A percentile compares a stretch with the other conserved stretches of the same genome.
These are phyloP conservation scores for Papilio protenor DNA, from an alignment of 2,888 invertebrate genomes.

Conservation along the genomic window DNA sequence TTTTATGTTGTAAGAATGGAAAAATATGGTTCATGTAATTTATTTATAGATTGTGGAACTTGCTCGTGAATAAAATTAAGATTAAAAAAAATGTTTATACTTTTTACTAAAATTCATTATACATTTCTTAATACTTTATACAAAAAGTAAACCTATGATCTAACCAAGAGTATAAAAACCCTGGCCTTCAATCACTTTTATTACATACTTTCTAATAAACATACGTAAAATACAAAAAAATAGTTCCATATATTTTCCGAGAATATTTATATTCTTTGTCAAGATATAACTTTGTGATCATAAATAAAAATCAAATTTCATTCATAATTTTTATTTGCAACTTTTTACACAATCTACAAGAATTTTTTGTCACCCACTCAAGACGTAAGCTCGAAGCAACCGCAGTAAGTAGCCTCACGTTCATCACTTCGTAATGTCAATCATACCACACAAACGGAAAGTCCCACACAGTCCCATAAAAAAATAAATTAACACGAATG, in stretches of 20 bases:
- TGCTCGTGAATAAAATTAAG: constrained; percentile 34
- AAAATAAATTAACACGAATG: constrained; percentile 27
- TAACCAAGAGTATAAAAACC: no score
- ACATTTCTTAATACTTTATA: no score
- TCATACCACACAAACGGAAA: constrained; percentile 12
- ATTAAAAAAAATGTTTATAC: background rate
- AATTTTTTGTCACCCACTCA: constrained; percentile 2
- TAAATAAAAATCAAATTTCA: constrained; percentile 49
- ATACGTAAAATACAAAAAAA: no score
- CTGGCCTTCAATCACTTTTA: no score
- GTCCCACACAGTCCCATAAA: background rate
- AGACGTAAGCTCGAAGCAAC: constrained; percentile 26
- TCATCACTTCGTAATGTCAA: constrained; percentile 11
- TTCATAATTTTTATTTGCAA: constrained; percentile 40
- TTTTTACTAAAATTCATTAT: background rate
- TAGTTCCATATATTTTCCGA: no score
- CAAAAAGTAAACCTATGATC: background rate
- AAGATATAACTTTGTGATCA: no score
- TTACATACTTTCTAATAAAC: no score
- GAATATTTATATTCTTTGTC: no score
- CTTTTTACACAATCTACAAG: constrained; percentile 46
- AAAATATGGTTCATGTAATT: constrained; percentile 23
- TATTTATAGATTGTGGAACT: constrained; percentile 7
- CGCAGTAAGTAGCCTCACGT: constrained; percentile 35
- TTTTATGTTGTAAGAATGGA: constrained; percentile 1